Percentiles rank a stretch among this genome's conserved stretches.
Evolutionary conservation across 2,113 vertebrate genomes (phyloP).

Genomic region (Mungos mungo): DNA sequence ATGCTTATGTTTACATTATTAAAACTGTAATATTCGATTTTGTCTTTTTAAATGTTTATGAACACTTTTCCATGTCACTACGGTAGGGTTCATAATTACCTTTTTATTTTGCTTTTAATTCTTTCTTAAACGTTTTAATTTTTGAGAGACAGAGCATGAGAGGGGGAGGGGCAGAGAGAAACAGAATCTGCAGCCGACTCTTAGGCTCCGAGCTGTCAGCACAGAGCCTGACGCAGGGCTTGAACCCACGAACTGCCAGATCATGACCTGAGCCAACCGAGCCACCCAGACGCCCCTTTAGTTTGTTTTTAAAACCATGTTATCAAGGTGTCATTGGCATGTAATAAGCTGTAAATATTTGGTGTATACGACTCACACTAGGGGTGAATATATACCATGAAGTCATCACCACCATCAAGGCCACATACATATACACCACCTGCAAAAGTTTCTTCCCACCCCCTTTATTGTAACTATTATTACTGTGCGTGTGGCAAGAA

Average conservation of each 20-base stretch:
- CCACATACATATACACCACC: neutral
- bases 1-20: neutral
- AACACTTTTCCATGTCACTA: neutral
- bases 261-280: too few relatives aligned
- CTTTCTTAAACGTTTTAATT: too few relatives aligned
- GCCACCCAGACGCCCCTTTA: too few relatives aligned
- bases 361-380: fast-evolving
- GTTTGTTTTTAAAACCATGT: neutral
- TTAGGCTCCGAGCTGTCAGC: too few relatives aligned
- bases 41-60: neutral
- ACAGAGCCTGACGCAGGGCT: too few relatives aligned
- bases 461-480: neutral
- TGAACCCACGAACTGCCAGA: too few relatives aligned
- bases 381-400: neutral
- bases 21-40: neutral
- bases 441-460: neutral
- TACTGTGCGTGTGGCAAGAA: neutral
- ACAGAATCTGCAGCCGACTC: too few relatives aligned
- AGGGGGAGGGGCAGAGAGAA: too few relatives aligned
- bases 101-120: neutral
- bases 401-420: neutral
- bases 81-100: neutral
- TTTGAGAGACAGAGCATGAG: too few relatives aligned
- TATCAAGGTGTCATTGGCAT: neutral
- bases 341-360: neutral